phyloP scores from a whole-genome alignment of 2,113 vertebrate species.

The Cyanistes caeruleus region DNA sequence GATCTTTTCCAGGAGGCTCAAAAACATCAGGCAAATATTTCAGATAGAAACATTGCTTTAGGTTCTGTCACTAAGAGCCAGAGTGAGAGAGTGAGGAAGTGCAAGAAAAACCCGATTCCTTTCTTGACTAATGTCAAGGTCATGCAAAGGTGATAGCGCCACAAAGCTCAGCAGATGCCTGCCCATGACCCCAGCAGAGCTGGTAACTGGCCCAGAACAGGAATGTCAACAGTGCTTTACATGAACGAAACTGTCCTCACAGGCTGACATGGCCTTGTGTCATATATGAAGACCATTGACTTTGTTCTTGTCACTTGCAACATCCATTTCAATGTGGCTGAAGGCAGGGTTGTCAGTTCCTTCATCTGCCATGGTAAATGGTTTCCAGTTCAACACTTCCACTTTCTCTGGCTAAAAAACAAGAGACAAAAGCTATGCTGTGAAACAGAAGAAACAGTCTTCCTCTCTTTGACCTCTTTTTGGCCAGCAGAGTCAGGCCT shows the following conservation, averaged over 20 bases:
- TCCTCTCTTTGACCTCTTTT: background rate
- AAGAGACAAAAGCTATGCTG: background rate
- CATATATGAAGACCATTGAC: slow-evolving; percentile 60
- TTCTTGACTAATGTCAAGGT: background rate
- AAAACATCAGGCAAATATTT: slow-evolving; percentile 8
- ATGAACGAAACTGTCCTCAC: background rate
- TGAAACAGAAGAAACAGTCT: background rate
- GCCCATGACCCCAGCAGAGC: background rate
- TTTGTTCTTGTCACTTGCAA: slow-evolving; percentile 50
- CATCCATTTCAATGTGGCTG: slow-evolving; percentile 75
- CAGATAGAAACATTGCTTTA: background rate
- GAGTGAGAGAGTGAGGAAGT: background rate
- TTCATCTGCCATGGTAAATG: background rate
- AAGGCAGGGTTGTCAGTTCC: slow-evolving; percentile 80
- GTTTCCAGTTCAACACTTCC: slow-evolving; percentile 57
- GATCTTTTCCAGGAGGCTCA: background rate
- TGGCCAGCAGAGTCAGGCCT: background rate
- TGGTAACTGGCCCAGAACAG: background rate
- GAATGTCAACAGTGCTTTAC: background rate
- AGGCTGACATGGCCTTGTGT: background rate
- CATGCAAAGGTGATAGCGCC: background rate
- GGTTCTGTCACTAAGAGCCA: background rate
- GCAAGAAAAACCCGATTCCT: slow-evolving; percentile 31
- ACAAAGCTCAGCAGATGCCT: background rate
- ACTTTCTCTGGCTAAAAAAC: slow-evolving; percentile 66